Percentiles rank a stretch among this genome's conserved stretches.
phyloP scores from a whole-genome alignment of 2,888 invertebrate genomes.

The Choristoneura rosaceana region DNA sequence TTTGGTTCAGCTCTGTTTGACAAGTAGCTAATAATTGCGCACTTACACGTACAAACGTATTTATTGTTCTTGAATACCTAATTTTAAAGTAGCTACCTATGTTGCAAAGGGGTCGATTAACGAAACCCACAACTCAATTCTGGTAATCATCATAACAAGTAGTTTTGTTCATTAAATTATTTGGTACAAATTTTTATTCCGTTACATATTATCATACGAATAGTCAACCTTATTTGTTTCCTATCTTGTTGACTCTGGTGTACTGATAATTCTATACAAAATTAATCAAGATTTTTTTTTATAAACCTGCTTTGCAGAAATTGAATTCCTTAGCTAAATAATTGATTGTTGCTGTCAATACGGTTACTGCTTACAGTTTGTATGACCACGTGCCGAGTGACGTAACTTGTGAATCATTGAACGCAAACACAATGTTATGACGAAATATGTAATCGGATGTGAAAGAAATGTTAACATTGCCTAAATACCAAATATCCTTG shows the following conservation, averaged over 20 bases:
- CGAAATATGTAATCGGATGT: constrained; percentile 26
- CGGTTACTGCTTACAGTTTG: constrained; percentile 13
- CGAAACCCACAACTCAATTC: neutral
- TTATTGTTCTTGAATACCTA: constrained; percentile 40
- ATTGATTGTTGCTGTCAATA: neutral
- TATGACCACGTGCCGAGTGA: constrained; percentile 17
- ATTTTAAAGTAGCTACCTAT: constrained; percentile 17
- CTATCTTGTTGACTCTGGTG: too few relatives aligned
- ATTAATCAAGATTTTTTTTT: too few relatives aligned
- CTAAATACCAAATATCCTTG: constrained; percentile 17
- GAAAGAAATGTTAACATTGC: constrained; percentile 29
- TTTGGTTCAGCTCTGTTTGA: constrained; percentile 72
- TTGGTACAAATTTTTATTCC: too few relatives aligned
- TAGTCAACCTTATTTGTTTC: too few relatives aligned
- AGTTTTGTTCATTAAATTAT: too few relatives aligned
- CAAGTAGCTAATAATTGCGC: constrained; percentile 56
- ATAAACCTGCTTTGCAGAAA: neutral
- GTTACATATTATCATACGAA: too few relatives aligned
- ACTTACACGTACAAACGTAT: constrained; percentile 38
- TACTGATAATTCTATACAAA: too few relatives aligned
- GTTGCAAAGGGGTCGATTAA: constrained; percentile 10
- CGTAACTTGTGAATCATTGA: constrained; percentile 32
- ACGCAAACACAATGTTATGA: constrained; percentile 15
- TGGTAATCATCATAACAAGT: neutral
- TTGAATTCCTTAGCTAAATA: neutral